Base-by-base conservation (phyloP, 2,888 invertebrate species). In the Eupeodes latifasciatus region DNA sequence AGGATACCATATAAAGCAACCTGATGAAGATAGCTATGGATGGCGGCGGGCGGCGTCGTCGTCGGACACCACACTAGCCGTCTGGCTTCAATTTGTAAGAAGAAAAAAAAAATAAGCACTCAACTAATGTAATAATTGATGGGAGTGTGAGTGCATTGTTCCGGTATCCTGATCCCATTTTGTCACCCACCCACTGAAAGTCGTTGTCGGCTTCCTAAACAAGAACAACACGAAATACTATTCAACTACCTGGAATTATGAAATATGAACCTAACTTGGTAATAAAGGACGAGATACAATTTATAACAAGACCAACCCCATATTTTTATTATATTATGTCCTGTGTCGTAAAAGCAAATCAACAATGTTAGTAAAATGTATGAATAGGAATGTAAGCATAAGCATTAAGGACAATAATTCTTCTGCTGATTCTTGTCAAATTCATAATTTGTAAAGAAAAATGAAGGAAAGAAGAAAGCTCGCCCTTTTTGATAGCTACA, bases 191-290 rank as follows among this genome's bases (percentile, higher is more conserved):
- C n/a, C 34, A 12, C 40, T 16, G 44, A 27, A 19, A 2, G 19
- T 12, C n/a, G 47, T 10, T 10, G 19, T 61, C 36, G 61, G 61
- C 19, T 5, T 47, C 9, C 10, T 6, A 47, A 47, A 11, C 10
- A 16, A 36, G n/a, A 51, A 69, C 53, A 55, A 53, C 49, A 61
- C 67, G 72, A 53, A 59, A 79, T 47, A 27, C 83, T 83, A 87
- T 80, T 84, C 75, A 76, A 84, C 84, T 80, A 80, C 84, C 75
- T 80, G 19, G 66, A 74, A 86, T 59, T 79, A 79, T 83, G 86
- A 86, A 82, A 86, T 71, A 57, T 10, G 83, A 84, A 51, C 12
- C 61, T 44, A n/a, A n/a, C 55, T 4, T 2, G 47, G 10, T 7
- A 47, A 36, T 10, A 51, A 61, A 67, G 36, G 55, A 69, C 40